phyloP scores from a whole-genome alignment of 2,888 invertebrate species.

The Subacronicta megacephala region DNA sequence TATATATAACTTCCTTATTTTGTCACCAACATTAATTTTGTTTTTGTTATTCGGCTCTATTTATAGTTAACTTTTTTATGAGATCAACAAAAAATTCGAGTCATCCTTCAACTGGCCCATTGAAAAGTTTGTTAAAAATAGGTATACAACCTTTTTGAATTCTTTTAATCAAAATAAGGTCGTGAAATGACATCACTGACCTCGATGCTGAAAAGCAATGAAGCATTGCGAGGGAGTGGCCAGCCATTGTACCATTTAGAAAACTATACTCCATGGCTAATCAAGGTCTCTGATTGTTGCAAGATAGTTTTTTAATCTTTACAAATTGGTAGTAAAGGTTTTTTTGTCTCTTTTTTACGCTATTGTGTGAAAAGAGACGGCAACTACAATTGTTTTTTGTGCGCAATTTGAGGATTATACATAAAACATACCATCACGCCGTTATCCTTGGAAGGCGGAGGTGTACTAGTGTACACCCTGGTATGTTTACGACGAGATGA shows the following conservation, averaged over 20 bases:
- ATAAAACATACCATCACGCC: too few species aligned
- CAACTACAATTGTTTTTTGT: too few species aligned
- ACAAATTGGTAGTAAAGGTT: slow-evolving; percentile 11
- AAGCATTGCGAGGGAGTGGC: slow-evolving; percentile 39
- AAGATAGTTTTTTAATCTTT: slow-evolving; percentile 29
- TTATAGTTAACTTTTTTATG: too few species aligned
- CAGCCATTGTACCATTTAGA: slow-evolving; percentile 36
- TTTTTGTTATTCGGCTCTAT: too few species aligned
- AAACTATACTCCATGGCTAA: slow-evolving; percentile 31
- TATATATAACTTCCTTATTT: too few species aligned
- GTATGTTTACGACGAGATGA: too few species aligned
- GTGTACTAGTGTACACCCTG: too few species aligned
- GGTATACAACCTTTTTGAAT: slow-evolving; percentile 24
- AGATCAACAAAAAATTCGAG: too few species aligned
- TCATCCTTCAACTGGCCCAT: too few species aligned
- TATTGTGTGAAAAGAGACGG: not conserved
- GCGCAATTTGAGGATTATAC: too few species aligned
- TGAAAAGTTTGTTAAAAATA: not conserved
- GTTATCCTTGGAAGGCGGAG: too few species aligned
- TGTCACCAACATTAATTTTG: too few species aligned
- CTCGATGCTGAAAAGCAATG: slow-evolving; percentile 44
- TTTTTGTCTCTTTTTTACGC: slow-evolving; percentile 7
- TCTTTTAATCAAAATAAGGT: slow-evolving; percentile 23
- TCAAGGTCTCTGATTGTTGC: slow-evolving; percentile 42
- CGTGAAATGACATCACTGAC: slow-evolving; percentile 49